Evolutionary conservation across 2,113 vertebrate species (phyloP).

Genomic region (Acanthochromis polyacanthus): DNA sequence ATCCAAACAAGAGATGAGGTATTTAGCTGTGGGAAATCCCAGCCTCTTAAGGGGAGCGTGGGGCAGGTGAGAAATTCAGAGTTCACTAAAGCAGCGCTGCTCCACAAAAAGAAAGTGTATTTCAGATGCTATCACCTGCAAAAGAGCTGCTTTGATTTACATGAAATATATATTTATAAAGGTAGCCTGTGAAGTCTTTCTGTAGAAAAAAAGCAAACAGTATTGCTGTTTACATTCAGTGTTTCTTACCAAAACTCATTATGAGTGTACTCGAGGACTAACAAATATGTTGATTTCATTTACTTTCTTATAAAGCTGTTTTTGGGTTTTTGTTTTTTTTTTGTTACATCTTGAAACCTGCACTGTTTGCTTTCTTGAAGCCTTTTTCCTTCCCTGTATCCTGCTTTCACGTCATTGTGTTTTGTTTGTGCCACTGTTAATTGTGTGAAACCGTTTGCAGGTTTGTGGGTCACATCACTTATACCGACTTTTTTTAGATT

Average conservation of each 20-base stretch:
- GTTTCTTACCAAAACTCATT: neutral
- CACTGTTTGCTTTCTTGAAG: neutral
- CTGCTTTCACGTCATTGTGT: neutral
- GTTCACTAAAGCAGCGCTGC: neutral
- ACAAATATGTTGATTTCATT: neutral
- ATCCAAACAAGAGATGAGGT: conserved; percentile 33
- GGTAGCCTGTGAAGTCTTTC: neutral
- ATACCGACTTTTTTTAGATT: too few species aligned
- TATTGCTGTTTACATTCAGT: too few species aligned
- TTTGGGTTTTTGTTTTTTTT: too few species aligned
- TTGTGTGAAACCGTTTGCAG: neutral
- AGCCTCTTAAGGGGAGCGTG: neutral
- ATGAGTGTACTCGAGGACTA: neutral
- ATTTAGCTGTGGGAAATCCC: conserved; percentile 4
- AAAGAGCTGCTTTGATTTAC: neutral
- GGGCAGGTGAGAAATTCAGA: conserved; percentile 4
- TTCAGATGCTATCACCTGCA: conserved; percentile 1
- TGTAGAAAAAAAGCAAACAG: neutral
- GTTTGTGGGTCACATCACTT: neutral
- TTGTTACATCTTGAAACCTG: neutral
- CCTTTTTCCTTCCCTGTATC: neutral
- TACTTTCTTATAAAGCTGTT: too few species aligned
- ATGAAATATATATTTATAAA: neutral
- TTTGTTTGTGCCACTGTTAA: neutral
- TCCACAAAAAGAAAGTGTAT: neutral